Conservation (phyloP, 2,797 vertebrate genomes). For the Paramormyrops hopkinsi region DNA sequence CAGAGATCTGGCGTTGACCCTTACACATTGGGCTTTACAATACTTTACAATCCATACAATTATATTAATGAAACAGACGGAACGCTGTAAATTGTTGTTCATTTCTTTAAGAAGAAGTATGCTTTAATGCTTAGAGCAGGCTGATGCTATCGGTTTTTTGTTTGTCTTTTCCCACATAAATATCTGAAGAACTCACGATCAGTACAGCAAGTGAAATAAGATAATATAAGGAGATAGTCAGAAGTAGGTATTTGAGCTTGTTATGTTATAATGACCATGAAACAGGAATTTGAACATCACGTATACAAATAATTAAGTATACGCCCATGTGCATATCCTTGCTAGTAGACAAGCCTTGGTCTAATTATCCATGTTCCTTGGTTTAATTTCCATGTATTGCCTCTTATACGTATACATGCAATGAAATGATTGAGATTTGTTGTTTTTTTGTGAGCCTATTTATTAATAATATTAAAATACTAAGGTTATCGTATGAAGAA, state of each 20-base stretch:
- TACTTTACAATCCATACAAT: not conserved
- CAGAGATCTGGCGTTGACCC: not conserved
- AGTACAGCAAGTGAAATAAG: not conserved
- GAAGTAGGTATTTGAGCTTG: not conserved
- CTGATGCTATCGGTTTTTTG: not conserved
- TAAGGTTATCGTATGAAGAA: not conserved
- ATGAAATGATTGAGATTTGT: not conserved
- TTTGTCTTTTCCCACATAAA: slow-evolving; percentile 1
- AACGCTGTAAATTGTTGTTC: not conserved
- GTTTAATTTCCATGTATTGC: not conserved
- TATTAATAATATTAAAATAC: not conserved
- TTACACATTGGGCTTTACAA: not conserved
- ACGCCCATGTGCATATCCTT: not conserved
- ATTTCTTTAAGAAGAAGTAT: slow-evolving; percentile 5
- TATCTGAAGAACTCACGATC: not conserved
- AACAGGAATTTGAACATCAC: not conserved
- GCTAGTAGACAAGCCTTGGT: not conserved
- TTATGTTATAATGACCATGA: not conserved
- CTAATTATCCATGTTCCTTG: not conserved
- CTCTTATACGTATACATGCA: not conserved
- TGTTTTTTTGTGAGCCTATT: not conserved
- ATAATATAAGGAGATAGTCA: not conserved
- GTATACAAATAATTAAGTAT: not conserved
- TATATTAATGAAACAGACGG: not conserved
- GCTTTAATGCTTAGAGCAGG: not conserved